phyloP scores from a whole-genome alignment of 2,797 vertebrate species.

The Synaphobranchus kaupii region DNA sequence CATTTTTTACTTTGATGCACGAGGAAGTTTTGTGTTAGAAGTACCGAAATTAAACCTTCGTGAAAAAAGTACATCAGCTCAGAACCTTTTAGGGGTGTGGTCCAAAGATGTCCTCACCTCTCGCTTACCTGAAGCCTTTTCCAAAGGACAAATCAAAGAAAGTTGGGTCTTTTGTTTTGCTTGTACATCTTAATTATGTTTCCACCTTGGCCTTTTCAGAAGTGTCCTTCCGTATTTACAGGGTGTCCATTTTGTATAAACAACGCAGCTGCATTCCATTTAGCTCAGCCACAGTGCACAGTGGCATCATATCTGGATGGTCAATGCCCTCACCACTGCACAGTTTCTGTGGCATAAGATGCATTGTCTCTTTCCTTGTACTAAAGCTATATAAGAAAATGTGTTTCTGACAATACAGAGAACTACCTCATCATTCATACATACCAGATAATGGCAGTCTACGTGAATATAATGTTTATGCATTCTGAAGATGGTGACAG shows the following conservation, averaged over 20 bases:
- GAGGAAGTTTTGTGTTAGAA: too few species aligned
- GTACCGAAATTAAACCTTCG: too few species aligned
- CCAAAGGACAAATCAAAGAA: neutral
- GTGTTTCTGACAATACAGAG: neutral
- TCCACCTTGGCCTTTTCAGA: neutral
- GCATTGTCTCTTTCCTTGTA: neutral
- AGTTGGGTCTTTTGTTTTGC: neutral
- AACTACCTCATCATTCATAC: constrained; percentile 7
- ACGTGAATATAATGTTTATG: neutral
- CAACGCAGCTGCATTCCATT: neutral
- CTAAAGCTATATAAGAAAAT: constrained; percentile 5
- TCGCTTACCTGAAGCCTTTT: neutral
- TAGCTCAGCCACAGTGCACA: neutral
- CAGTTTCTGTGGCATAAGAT: neutral
- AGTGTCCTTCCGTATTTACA: neutral
- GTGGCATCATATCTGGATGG: neutral
- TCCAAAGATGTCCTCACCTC: too few species aligned
- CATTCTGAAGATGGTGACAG: constrained; percentile 6
- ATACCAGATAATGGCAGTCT: neutral
- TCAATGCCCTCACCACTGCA: neutral
- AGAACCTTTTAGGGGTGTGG: too few species aligned
- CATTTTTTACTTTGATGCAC: too few species aligned
- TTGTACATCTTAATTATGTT: neutral
- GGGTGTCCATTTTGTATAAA: neutral
- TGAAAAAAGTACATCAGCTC: too few species aligned